Conservation (phyloP, 2,113 vertebrate species). For the Perca schrenkii region DNA sequence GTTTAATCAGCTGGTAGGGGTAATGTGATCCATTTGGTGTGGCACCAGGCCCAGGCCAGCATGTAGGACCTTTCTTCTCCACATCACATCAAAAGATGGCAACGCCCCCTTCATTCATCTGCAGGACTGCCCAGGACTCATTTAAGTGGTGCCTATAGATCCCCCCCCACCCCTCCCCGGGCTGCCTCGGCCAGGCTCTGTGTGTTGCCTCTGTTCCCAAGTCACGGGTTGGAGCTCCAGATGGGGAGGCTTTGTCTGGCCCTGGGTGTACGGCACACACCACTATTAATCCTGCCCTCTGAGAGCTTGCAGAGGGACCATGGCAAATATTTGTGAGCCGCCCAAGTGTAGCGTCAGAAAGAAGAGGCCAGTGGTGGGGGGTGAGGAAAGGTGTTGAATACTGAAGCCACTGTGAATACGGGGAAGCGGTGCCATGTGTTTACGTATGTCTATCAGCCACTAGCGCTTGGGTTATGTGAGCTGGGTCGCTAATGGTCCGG, state of each 20-base stretch:
- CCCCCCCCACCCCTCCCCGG: slow-evolving; percentile 3
- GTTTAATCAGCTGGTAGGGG: slow-evolving; percentile 80
- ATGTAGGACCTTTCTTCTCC: slow-evolving; percentile 55
- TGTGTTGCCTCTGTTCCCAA: slow-evolving; percentile 74
- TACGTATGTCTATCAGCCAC: slow-evolving; percentile 75
- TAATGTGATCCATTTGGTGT: slow-evolving; percentile 70
- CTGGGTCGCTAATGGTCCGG: slow-evolving; percentile 68
- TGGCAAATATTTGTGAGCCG: slow-evolving; percentile 79
- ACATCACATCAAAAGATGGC: slow-evolving; percentile 66
- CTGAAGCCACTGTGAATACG: slow-evolving; percentile 59
- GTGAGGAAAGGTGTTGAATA: slow-evolving; percentile 61
- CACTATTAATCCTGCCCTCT: slow-evolving; percentile 76
- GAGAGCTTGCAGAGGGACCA: slow-evolving; percentile 62
- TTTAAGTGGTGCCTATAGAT: slow-evolving; percentile 71
- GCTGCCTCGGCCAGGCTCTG: slow-evolving; percentile 60
- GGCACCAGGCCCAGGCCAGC: slow-evolving; percentile 53
- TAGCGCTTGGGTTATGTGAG: slow-evolving; percentile 75
- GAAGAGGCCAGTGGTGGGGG: slow-evolving; percentile 39
- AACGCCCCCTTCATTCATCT: slow-evolving; percentile 69
- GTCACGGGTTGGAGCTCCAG: slow-evolving; percentile 77
- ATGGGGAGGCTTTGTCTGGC: slow-evolving; percentile 76
- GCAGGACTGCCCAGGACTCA: slow-evolving; percentile 55
- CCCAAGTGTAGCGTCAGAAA: slow-evolving; percentile 67
- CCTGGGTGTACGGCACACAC: slow-evolving; percentile 66
- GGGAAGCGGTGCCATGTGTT: slow-evolving; percentile 76